Conservation (phyloP, 2,797 vertebrate genomes). For the Anguilla megastoma region DNA sequence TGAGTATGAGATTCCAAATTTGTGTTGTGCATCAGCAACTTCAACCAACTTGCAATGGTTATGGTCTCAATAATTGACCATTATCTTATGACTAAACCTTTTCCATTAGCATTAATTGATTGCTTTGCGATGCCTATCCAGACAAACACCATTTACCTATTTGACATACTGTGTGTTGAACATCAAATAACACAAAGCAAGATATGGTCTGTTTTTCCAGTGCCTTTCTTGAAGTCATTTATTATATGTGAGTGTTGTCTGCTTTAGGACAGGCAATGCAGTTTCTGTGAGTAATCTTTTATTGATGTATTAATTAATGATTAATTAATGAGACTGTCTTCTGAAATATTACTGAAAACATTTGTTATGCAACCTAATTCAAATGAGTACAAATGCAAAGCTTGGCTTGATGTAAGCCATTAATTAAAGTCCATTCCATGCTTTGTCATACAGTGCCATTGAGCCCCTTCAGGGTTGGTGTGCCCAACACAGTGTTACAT, state of each 20-base stretch:
- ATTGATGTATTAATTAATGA: background rate
- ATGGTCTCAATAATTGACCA: background rate
- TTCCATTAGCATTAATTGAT: background rate
- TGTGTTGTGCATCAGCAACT: background rate
- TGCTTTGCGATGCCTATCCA: background rate
- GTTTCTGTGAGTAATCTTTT: background rate
- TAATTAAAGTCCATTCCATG: conserved; percentile 7
- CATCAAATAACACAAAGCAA: background rate
- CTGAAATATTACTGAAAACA: background rate
- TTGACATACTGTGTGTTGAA: background rate
- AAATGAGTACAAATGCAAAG: background rate
- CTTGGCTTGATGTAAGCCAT: background rate
- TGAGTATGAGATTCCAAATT: background rate
- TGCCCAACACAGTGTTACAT: background rate
- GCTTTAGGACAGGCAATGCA: background rate
- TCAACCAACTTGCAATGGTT: background rate
- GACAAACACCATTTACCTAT: background rate
- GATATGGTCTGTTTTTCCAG: background rate
- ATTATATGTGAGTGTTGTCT: background rate
- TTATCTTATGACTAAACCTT: background rate
- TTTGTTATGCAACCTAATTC: background rate
- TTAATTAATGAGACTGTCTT: background rate
- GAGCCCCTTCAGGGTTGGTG: background rate
- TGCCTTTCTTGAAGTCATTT: background rate
- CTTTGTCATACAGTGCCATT: background rate